Conservation (phyloP, 2,113 vertebrate species). For the Alouatta palliata region DNA sequence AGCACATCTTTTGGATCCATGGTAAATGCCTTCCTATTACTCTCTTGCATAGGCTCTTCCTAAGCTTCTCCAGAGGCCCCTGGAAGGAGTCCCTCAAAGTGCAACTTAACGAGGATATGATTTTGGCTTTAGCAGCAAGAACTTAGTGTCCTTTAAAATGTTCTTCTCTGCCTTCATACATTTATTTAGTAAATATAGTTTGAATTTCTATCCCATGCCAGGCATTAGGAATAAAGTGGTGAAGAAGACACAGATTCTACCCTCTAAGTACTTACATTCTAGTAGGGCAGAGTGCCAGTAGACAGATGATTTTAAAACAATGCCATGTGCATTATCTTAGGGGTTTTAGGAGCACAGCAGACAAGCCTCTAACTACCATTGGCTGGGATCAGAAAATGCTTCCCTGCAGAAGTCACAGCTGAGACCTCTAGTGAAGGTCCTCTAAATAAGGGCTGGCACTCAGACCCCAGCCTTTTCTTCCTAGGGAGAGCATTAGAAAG, state of each 20-base stretch:
- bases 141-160: neutral
- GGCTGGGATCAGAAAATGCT: neutral
- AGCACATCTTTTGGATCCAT: accelerated
- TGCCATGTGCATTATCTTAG: no score
- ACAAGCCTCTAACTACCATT: neutral
- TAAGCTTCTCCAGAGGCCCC: neutral
- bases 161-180: neutral
- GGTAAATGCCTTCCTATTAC: neutral
- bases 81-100: neutral
- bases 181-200: neutral
- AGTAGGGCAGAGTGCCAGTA: neutral
- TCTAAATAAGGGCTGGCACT: neutral
- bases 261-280: neutral
- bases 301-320: neutral
- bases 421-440: neutral
- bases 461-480: neutral
- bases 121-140: neutral
- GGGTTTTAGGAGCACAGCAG: neutral
- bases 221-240: neutral
- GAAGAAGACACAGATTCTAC: neutral
- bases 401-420: neutral
- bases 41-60: neutral
- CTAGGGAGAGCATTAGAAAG: neutral
- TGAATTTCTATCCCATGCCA: neutral
- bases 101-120: neutral